Percentiles rank a stretch among this genome's conserved stretches.
phyloP scores from a whole-genome alignment of 2,113 vertebrate genomes.

The Toxostoma redivivum region DNA sequence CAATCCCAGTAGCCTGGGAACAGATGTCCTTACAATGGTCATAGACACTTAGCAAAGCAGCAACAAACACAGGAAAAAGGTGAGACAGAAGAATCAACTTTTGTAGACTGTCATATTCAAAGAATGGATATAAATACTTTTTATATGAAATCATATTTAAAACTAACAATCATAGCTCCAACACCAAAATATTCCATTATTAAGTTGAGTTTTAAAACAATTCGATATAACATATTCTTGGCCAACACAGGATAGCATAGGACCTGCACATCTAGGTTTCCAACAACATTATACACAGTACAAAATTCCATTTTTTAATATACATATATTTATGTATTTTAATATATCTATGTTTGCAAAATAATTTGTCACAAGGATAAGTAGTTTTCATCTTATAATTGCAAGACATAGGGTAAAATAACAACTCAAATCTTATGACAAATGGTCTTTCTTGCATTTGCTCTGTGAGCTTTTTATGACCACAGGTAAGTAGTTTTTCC shows the following conservation, averaged over 20 bases:
- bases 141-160: slow-evolving; percentile 4
- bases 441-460: background rate
- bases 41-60: background rate
- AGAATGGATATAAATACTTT: background rate
- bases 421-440: background rate
- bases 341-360: background rate
- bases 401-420: background rate
- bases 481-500: background rate
- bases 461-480: background rate
- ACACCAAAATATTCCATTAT: background rate
- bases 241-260: background rate
- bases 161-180: background rate
- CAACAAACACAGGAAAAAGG: background rate
- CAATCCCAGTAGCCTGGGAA: background rate
- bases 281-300: background rate
- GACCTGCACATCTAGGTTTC: background rate
- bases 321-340: background rate
- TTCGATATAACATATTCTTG: background rate
- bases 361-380: background rate
- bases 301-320: background rate
- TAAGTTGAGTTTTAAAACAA: background rate
- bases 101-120: background rate
- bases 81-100: background rate
- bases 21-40: background rate
- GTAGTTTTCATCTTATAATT: background rate